These are phyloP conservation scores for Priocnemis perturbator DNA, from an alignment of 2,888 invertebrate genomes.

Conservation along the genomic window DNA sequence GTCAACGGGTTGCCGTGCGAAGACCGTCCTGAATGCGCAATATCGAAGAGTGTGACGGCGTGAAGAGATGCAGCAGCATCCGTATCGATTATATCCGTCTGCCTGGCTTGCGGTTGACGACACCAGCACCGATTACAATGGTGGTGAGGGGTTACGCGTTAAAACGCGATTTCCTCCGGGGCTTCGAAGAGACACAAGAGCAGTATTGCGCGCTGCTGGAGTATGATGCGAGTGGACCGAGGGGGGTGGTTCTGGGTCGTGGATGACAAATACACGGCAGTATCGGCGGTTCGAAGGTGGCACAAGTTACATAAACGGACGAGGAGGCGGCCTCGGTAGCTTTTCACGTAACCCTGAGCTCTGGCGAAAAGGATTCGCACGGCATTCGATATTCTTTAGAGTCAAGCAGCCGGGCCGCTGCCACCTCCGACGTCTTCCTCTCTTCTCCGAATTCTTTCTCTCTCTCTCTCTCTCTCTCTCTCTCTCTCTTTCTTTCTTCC, in stretches of 20 bases:
- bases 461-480: slow-evolving; percentile 7
- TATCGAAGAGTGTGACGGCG: no score
- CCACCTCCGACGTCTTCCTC: no score
- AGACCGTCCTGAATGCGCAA: no score
- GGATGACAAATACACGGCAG: slow-evolving; percentile 16
- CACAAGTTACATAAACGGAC: slow-evolving; percentile 31
- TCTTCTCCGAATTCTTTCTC: neutral
- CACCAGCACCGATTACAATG: slow-evolving; percentile 1
- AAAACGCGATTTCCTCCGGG: slow-evolving; percentile 22
- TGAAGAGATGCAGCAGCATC: neutral
- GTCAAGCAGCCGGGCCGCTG: slow-evolving; percentile 25
- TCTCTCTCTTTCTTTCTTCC: slow-evolving; percentile 6
- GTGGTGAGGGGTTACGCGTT: slow-evolving; percentile 9
- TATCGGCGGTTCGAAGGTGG: slow-evolving; percentile 35
- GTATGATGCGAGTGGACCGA: no score
- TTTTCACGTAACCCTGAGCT: no score
- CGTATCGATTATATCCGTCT: neutral
- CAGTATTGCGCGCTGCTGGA: neutral
- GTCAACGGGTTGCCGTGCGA: no score
- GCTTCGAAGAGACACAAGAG: slow-evolving; percentile 24
- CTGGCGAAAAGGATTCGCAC: slow-evolving; percentile 34
- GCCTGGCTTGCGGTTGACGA: neutral
- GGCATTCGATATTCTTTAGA: slow-evolving; percentile 62
- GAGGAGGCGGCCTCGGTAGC: slow-evolving; percentile 8
- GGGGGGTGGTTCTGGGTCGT: neutral